These are phyloP conservation scores for Pammene fasciana DNA, from an alignment of 2,888 invertebrate genomes.

Conservation along the genomic window DNA sequence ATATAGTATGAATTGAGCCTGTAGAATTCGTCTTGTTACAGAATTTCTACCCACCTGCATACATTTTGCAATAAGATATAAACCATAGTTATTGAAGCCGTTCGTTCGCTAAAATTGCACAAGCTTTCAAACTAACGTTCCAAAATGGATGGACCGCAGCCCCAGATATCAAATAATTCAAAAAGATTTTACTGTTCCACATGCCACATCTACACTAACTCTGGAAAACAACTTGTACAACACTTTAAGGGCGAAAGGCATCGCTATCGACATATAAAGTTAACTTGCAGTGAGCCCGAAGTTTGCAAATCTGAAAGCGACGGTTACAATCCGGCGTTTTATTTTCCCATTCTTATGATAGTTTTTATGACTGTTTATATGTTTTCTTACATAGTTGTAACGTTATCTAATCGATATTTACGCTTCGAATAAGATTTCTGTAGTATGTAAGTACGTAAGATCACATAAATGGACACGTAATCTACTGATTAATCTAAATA, in stretches of 20 bases:
- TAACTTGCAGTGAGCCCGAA: constrained; percentile 54
- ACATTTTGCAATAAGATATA: background rate
- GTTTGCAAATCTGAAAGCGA: constrained; percentile 51
- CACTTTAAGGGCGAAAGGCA: constrained; percentile 74
- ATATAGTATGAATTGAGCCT: too few species aligned
- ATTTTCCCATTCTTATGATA: constrained; percentile 63
- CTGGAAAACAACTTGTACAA: constrained; percentile 71
- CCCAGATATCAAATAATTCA: background rate
- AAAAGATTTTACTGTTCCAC: constrained; percentile 64
- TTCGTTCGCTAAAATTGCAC: background rate
- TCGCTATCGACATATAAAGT: constrained; percentile 67
- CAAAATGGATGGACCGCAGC: constrained; percentile 10
- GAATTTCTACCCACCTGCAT: background rate
- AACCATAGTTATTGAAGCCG: background rate
- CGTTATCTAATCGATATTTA: constrained; percentile 51
- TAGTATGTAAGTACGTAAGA: too few species aligned
- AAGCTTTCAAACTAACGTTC: background rate
- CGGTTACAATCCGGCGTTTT: constrained; percentile 58
- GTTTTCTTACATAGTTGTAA: constrained; percentile 63
- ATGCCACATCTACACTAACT: constrained; percentile 71
- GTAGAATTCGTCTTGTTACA: background rate
- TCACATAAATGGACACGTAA: too few species aligned
- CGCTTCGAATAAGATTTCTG: constrained; percentile 50
- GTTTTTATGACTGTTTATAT: constrained; percentile 64
- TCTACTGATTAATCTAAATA: too few species aligned